Conservation (phyloP, 1,140 invertebrate species). For the Lethocerus indicus region DNA sequence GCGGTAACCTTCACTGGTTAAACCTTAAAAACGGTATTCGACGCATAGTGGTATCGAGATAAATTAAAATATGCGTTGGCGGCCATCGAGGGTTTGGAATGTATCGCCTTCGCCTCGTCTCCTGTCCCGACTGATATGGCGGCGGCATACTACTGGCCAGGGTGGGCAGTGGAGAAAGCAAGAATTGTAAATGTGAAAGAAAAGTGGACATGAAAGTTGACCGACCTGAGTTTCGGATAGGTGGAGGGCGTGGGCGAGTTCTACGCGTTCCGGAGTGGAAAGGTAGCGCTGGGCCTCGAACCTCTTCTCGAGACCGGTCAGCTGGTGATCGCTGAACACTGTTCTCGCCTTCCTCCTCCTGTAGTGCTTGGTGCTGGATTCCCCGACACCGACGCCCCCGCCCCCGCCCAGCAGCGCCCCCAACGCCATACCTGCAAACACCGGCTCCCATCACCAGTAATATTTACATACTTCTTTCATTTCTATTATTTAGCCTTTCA, state of each 20-base stretch:
- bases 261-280: constrained; percentile 90
- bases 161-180: no score
- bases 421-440: constrained; percentile 43
- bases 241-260: constrained; percentile 78
- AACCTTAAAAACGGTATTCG: no score
- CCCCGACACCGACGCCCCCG: constrained; percentile 38
- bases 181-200: no score
- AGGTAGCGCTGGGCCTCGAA: constrained; percentile 94
- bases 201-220: no score
- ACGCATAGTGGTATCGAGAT: no score
- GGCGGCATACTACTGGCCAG: no score
- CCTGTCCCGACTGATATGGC: no score
- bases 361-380: constrained; percentile 85
- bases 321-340: constrained; percentile 93
- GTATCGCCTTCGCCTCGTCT: no score
- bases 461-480: not conserved
- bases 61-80: no score
- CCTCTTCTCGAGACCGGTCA: constrained; percentile 84
- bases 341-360: constrained; percentile 85
- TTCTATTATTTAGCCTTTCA: not conserved
- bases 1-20: no score
- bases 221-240: constrained; percentile 85
- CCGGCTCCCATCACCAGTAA: not conserved
- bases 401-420: constrained; percentile 41
- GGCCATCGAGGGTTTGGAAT: no score